Base-by-base conservation (phyloP, 2,113 vertebrate species). In the Anolis carolinensis region DNA sequence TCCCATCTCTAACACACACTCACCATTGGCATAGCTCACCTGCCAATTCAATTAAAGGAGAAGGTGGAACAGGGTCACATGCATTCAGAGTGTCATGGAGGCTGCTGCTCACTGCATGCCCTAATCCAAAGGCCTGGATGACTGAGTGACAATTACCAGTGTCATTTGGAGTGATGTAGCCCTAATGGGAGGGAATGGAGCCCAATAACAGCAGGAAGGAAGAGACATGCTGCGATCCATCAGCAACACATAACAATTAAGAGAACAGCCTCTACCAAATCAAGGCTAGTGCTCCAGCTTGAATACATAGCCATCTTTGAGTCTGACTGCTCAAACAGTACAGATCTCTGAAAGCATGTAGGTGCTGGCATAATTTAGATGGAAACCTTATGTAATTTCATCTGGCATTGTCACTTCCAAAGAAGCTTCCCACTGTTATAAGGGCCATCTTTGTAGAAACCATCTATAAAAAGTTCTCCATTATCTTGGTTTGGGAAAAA, bases 141-240 rank as follows among this genome's bases (percentile, higher is more conserved):
- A 34, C 16, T 70, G 50, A 73, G 36, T 78, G 55, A 63, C 55
- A 72, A 79, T 83, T 88, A 72, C 71, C 55, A 80, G 32, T 52
- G n/a, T 44, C 39, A 65, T 62, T 30, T 73, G 81, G 76, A 50
- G 75, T 65, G 52, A 87, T n/a, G 25, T 16, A 48, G 25, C 76
- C 86, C 75, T 36, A 79, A 83, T 55, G 23, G 59, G 55, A 79
- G 27, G 82, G n/a, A 83, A 79, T 32, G n/a, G 74, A 77, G 36
- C 67, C 73, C 75, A 72, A 14, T 36, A 79, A 63, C 65, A 79
- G 81, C 10, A 79, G 76, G 52, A 73, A 36, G 70, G 44, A 63
- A 34, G 18, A 44, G 59, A 73, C 44, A 79, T 23, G 18, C 39
- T 79, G n/a, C 63, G n/a, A 36, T 11, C 25, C n/a, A 52, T 84